A percentile compares a stretch with the other conserved stretches of the same genome.
phyloP scores from a whole-genome alignment of 2,797 vertebrate genomes.

The Gobio occitaniae region DNA sequence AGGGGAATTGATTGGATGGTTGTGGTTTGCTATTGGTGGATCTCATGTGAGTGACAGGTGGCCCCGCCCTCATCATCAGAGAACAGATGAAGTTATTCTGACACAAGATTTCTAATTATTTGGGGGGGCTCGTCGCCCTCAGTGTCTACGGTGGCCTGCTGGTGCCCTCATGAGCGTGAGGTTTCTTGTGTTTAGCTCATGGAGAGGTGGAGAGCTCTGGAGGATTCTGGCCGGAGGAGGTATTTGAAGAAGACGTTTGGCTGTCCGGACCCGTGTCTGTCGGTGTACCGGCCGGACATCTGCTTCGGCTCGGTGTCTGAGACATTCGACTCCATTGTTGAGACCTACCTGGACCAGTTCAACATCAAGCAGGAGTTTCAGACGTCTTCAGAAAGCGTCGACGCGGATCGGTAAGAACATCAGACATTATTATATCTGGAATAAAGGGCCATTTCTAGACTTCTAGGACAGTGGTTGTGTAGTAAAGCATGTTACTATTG shows the following conservation, averaged over 20 bases:
- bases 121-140: too few species aligned
- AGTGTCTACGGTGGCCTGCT: too few species aligned
- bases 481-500: too few species aligned
- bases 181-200: conserved; percentile 74
- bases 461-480: too few species aligned
- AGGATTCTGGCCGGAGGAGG: conserved; percentile 76
- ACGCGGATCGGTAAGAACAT: conserved; percentile 79
- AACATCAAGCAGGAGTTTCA: conserved; percentile 57
- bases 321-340: conserved; percentile 83
- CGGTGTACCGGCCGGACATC: conserved; percentile 85
- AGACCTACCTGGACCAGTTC: conserved; percentile 78
- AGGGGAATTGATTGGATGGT: too few species aligned
- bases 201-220: conserved; percentile 84
- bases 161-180: not conserved
- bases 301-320: conserved; percentile 94
- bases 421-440: not conserved
- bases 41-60: too few species aligned
- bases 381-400: conserved; percentile 55
- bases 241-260: conserved; percentile 81
- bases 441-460: not conserved
- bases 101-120: too few species aligned
- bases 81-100: too few species aligned
- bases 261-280: conserved; percentile 90
- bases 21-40: too few species aligned
- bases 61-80: too few species aligned